Percentiles rank a stretch among this genome's conserved stretches.
Evolutionary conservation across 2,888 invertebrate species (phyloP).

Genomic region (Hypselothyrea guttata): DNA sequence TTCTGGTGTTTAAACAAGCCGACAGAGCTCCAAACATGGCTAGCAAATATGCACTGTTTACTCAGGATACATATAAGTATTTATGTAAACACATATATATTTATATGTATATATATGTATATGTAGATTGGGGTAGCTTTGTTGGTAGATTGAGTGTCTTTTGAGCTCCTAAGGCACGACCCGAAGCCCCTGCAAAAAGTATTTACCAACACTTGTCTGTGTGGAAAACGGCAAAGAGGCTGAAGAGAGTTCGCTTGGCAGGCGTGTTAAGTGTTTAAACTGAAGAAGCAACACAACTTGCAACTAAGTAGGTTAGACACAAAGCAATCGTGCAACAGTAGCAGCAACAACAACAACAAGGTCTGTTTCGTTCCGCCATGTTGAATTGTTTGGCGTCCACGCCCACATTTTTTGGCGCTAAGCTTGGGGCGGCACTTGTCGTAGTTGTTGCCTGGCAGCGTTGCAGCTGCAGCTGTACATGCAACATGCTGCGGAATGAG

Average conservation of each 20-base stretch:
- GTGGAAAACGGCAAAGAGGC: slow-evolving; percentile 14
- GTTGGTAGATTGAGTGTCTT: background rate
- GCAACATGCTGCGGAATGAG: slow-evolving; percentile 46
- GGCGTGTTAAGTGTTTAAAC: slow-evolving; percentile 59
- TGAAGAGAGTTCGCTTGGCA: slow-evolving; percentile 18
- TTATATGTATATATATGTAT: too few relatives aligned
- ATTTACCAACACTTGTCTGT: slow-evolving; percentile 10
- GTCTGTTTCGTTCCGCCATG: slow-evolving; percentile 29
- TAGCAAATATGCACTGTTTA: too few relatives aligned
- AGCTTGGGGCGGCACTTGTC: slow-evolving; percentile 40
- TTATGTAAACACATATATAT: too few relatives aligned
- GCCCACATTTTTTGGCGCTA: slow-evolving; percentile 44
- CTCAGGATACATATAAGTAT: too few relatives aligned
- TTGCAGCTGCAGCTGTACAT: slow-evolving; percentile 11
- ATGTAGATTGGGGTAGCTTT: background rate
- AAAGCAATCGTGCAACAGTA: slow-evolving; percentile 53
- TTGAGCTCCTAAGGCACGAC: background rate
- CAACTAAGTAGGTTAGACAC: slow-evolving; percentile 65
- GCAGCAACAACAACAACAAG: slow-evolving; percentile 14
- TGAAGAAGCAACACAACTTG: slow-evolving; percentile 56
- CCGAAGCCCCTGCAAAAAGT: slow-evolving; percentile 5
- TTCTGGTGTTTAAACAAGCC: too few relatives aligned
- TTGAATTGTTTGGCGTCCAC: slow-evolving; percentile 40
- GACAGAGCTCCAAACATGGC: too few relatives aligned
- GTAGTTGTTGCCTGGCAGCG: slow-evolving; percentile 10